Conservation (phyloP, 2,888 invertebrate genomes). For the Stenodera caucasica region DNA sequence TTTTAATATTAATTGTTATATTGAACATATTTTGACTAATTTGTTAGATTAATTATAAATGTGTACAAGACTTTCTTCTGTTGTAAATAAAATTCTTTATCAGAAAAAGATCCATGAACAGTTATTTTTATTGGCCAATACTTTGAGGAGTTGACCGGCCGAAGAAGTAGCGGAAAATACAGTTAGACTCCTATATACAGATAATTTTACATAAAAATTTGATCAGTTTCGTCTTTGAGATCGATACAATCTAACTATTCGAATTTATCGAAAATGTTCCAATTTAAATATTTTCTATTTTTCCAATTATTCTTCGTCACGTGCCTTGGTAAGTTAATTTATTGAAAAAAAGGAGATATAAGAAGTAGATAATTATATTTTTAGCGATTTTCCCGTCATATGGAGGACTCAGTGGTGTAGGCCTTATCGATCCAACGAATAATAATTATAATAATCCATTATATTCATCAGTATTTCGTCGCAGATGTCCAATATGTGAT, state of each 20-base stretch:
- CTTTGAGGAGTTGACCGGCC: neutral
- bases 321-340: neutral
- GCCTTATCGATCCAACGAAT: conserved; percentile 8
- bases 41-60: neutral
- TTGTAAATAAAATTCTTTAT: neutral
- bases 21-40: neutral
- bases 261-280: neutral
- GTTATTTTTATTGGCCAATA: neutral
- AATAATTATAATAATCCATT: conserved; percentile 10
- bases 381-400: neutral
- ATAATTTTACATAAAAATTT: neutral
- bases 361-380: neutral
- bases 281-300: neutral
- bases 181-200: neutral
- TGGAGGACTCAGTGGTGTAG: conserved; percentile 23
- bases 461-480: conserved; percentile 20
- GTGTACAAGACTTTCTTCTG: neutral
- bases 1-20: neutral
- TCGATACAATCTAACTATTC: neutral
- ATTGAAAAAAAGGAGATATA: neutral
- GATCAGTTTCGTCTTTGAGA: neutral
- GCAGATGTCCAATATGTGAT: conserved; percentile 72
- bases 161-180: neutral
- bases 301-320: neutral
- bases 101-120: neutral